Conservation (phyloP, 1,140 invertebrate species). For the Dolichoris vasculosae region DNA sequence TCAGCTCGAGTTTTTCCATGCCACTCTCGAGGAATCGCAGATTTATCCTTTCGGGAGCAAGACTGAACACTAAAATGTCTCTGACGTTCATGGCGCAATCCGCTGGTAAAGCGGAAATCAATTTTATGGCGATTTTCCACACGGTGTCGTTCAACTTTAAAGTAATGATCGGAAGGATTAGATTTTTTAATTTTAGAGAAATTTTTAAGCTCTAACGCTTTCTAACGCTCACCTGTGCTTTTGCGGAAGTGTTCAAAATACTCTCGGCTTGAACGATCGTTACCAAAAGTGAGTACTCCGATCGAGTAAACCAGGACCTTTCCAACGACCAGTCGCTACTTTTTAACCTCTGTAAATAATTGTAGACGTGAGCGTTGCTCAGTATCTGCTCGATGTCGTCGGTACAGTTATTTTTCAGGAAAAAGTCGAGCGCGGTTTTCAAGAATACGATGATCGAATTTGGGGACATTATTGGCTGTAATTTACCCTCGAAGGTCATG, state of each 20-base stretch:
- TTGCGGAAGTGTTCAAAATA: background rate
- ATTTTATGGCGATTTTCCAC: conserved; percentile 68
- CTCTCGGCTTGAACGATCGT: conserved; percentile 58
- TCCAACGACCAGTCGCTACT: conserved; percentile 64
- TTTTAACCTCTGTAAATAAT: conserved; percentile 62
- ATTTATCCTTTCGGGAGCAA: conserved; percentile 45
- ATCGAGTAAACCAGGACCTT: conserved; percentile 68
- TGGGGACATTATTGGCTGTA: conserved; percentile 63
- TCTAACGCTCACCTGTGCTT: conserved; percentile 19
- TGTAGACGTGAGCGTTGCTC: conserved; percentile 56
- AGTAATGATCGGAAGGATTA: background rate
- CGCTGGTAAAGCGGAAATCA: conserved; percentile 66
- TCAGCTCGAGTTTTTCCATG: conserved; percentile 25
- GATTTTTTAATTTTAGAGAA: background rate
- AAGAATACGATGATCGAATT: conserved; percentile 66
- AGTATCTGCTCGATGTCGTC: conserved; percentile 58
- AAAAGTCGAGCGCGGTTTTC: conserved; percentile 54
- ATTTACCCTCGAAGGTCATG: conserved; percentile 62
- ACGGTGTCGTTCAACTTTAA: conserved; percentile 54
- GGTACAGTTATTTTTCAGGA: conserved; percentile 51
- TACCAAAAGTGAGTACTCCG: conserved; percentile 64
- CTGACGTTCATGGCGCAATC: conserved; percentile 57
- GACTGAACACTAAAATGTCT: conserved; percentile 56
- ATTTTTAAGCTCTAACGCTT: background rate
- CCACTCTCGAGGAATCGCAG: conserved; percentile 43